phyloP scores from a whole-genome alignment of 2,113 vertebrate genomes.

The Loxodonta africana region DNA sequence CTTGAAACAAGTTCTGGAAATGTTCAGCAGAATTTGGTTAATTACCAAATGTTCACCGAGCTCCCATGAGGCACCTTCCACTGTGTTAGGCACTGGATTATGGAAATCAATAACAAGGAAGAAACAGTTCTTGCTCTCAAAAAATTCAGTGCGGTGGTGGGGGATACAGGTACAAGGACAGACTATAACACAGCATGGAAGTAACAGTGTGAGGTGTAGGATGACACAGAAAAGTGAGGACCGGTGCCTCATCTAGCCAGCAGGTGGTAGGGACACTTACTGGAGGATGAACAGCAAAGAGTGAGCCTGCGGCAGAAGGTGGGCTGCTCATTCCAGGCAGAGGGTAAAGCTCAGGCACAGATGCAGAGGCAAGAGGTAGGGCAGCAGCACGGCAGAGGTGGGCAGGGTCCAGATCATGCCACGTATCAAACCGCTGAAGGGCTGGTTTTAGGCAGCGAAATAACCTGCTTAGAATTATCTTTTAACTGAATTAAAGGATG shows the following conservation, averaged over 20 bases:
- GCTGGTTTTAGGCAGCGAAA: slow-evolving; percentile 29
- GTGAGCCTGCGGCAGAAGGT: background rate
- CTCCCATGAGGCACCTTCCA: background rate
- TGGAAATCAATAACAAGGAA: background rate
- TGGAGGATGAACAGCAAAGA: background rate
- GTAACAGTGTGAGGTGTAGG: too few relatives aligned
- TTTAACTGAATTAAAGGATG: background rate
- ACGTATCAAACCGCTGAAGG: background rate
- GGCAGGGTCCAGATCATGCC: background rate
- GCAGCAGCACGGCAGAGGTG: rapidly evolving
- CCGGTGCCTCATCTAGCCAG: background rate
- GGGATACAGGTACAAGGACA: background rate
- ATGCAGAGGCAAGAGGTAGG: background rate
- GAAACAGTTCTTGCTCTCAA: background rate
- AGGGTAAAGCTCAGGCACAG: background rate
- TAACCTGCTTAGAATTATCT: background rate
- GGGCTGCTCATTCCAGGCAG: background rate
- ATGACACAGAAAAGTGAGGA: background rate
- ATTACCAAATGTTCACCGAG: background rate
- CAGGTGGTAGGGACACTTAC: background rate
- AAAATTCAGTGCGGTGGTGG: background rate
- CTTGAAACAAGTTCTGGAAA: slow-evolving; percentile 42
- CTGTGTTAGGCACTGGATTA: background rate
- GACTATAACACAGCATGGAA: background rate
- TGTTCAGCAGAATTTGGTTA: background rate